Conservation (phyloP, 2,113 vertebrate genomes). For the Bufo gargarizans region DNA sequence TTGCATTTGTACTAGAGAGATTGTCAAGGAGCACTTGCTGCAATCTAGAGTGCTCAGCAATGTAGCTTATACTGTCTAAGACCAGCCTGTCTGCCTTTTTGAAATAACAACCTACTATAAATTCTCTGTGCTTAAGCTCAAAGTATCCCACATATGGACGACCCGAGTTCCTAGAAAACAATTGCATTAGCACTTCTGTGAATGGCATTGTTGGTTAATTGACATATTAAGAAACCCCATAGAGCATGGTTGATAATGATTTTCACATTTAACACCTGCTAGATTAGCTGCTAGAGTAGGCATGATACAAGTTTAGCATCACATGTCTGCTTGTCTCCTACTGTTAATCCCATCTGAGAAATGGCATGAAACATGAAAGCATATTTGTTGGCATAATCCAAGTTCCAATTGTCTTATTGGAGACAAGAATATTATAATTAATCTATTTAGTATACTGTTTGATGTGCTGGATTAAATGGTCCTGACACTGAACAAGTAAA, state of each 20-base stretch:
- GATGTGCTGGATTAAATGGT: conserved; percentile 22
- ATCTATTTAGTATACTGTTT: conserved; percentile 41
- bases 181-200: conserved; percentile 8
- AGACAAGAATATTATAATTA: conserved; percentile 51
- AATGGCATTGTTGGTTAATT: conserved; percentile 37
- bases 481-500: background rate
- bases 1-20: background rate
- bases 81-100: background rate
- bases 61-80: background rate
- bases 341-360: conserved; percentile 61
- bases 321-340: conserved; percentile 57
- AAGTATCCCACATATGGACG: background rate
- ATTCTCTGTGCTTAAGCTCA: background rate
- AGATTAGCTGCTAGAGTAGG: conserved; percentile 30
- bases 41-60: background rate
- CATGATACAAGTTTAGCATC: conserved; percentile 46
- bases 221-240: conserved; percentile 10
- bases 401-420: conserved; percentile 61
- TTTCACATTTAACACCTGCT: conserved; percentile 27
- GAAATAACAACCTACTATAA: background rate
- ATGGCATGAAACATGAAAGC: conserved; percentile 61
- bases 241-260: conserved; percentile 43
- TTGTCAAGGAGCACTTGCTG: background rate
- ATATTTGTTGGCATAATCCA: conserved; percentile 58
- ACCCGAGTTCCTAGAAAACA: conserved; percentile 29